phyloP scores from a whole-genome alignment of 2,797 vertebrate species.

The Characodon lateralis region DNA sequence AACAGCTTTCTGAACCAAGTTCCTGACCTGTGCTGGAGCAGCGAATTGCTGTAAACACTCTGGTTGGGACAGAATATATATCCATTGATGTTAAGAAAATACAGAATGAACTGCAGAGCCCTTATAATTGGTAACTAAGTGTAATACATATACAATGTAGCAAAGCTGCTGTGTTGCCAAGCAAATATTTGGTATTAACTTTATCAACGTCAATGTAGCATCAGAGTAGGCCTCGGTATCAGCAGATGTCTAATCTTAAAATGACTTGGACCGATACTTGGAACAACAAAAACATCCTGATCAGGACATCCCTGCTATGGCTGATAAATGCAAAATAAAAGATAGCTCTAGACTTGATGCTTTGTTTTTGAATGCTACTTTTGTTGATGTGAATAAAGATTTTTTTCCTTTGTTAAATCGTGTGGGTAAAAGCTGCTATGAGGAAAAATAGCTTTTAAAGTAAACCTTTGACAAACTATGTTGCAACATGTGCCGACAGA shows the following conservation, averaged over 20 bases:
- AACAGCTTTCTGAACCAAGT: neutral
- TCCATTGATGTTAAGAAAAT: too few species aligned
- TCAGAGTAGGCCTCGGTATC: neutral
- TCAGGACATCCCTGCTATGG: neutral
- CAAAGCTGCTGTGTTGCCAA: too few species aligned
- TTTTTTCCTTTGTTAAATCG: neutral
- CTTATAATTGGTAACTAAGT: neutral
- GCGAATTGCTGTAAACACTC: too few species aligned
- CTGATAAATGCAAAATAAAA: neutral
- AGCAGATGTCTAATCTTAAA: neutral
- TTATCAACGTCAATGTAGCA: neutral
- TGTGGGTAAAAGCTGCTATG: neutral
- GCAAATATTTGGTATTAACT: neutral
- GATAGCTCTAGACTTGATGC: neutral
- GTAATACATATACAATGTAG: neutral
- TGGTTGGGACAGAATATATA: too few species aligned
- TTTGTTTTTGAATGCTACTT: neutral
- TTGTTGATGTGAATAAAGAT: neutral
- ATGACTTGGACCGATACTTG: neutral
- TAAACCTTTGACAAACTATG: constrained; percentile 15
- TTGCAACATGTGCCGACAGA: constrained; percentile 11
- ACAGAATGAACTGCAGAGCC: neutral
- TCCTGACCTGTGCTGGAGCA: neutral
- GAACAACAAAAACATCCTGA: neutral
- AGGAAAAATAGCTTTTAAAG: constrained; percentile 22